Evolutionary conservation across 2,888 invertebrate genomes (phyloP), one percentile per base, ranked within the genome.

Genomic region (Osmoderma eremita): DNA sequence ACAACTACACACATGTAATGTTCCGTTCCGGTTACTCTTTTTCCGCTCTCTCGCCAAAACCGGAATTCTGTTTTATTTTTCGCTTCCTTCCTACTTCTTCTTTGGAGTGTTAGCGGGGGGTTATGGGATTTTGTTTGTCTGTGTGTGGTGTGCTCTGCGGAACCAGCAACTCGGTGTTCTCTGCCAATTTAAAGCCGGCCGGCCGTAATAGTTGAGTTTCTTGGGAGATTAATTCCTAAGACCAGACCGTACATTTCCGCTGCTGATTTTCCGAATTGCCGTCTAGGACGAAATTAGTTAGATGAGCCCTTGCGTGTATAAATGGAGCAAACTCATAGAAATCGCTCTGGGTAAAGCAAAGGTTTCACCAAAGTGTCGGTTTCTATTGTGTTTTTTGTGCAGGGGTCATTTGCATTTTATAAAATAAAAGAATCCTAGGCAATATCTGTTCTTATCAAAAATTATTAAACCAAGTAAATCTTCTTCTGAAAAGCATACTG

Each of bases 61-160:
- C 38, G 38, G 53, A 38, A 38, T 38, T 17, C 38, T 53, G 80
- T 80, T 80, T 79, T 79, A 74, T 77, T 77, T 81, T 80, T 79
- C 80, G 78, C 75, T 78, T 78, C 76, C 79, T 53, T 53, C 78
- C 79, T 6, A 10, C 3, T 79, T 79, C 78, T 78, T 78, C 74
- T 53, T 53, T 53, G 18, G 38, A 53, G 53, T 53, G 53, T 53
- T 18, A 53, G 22, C 42, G 20, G 53, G 18, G 53, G 36, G 15
- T 53, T 53, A 30, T 53, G 38, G 53, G 38, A 18, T 53, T 53
- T 18, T 38, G 53, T 38, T 53, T 53, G 53, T 53, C 18, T 53
- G 38, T 50, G 30, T 17, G 24, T 38, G 36, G 15, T 18, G 18
- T 38, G 53, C 18, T 53, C 38, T 18, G 13, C 36, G 38, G 6